Conservation (phyloP, 1,140 invertebrate genomes). For the Drosophila watanabei region DNA sequence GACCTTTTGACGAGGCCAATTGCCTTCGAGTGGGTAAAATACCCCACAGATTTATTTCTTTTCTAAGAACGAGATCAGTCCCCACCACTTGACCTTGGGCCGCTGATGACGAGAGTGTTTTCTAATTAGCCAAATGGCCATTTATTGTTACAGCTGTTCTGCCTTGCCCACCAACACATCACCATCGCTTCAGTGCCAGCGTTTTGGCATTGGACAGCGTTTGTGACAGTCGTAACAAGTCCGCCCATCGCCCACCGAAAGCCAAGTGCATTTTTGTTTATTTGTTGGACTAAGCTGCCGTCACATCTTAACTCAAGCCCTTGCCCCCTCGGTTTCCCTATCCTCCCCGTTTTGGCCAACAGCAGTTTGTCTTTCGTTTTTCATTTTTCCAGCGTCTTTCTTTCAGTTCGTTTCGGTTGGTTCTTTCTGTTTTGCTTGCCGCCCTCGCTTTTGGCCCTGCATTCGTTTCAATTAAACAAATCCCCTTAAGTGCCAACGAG, state of each 20-base stretch:
- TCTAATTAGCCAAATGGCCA: conserved; percentile 75
- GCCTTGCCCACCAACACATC: background rate
- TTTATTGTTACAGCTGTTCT: conserved; percentile 47
- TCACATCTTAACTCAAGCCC: conserved; percentile 35
- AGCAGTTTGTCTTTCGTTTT: conserved; percentile 55
- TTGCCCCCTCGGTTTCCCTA: background rate
- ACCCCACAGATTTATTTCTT: background rate
- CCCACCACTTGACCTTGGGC: conserved; percentile 34
- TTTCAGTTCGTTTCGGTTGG: conserved; percentile 46
- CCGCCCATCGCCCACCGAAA: conserved; percentile 15
- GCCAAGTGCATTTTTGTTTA: conserved; percentile 72
- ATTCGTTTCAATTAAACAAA: conserved; percentile 85
- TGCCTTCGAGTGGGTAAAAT: background rate
- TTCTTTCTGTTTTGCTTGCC: conserved; percentile 42
- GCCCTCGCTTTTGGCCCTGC: conserved; percentile 51
- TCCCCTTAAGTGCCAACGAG: conserved; percentile 81
- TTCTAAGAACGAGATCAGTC: conserved; percentile 18
- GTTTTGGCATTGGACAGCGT: conserved; percentile 59
- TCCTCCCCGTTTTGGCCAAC: conserved; percentile 10
- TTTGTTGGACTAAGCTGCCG: conserved; percentile 62
- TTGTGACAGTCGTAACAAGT: conserved; percentile 56
- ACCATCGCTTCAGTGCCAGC: conserved; percentile 36
- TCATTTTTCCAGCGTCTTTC: conserved; percentile 50
- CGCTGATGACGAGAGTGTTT: conserved; percentile 39
- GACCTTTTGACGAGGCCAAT: conserved; percentile 20